Evolutionary conservation across 2,113 vertebrate genomes (phyloP), one percentile per base, ranked within the genome.

Genomic region (Nothobranchius kuhntae): DNA sequence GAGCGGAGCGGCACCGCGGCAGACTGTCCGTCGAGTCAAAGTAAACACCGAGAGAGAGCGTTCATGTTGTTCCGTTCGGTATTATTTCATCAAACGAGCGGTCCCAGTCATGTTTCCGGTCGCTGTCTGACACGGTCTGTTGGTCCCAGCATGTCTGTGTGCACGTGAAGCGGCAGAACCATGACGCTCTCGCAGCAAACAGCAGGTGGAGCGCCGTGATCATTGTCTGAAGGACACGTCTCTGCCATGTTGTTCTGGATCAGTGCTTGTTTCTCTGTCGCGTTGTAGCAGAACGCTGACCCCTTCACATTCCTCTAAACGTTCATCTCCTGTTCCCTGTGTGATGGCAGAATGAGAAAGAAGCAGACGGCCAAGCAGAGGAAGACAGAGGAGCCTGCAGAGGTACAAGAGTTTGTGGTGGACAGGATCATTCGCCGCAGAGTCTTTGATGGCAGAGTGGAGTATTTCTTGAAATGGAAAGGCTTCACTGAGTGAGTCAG

Each of bases 381-480:
- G 94, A 98, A 97, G 89, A 92, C 97, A 9, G 96, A 98, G 92
- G 96, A 98, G 91, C 93, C 95, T 40, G 91, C 95, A 70, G 93
- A 90, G n/a, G 91, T 93, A 13, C 93, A 99, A 91, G 96, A 99
- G 91, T 99, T 98, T 92, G 96, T 95, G 76, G 98, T 99, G 72
- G 98, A 99, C 69, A 97, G 95, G 87, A 98, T 99, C 26, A 91
- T 98, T 71, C 95, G 95, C 53, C 93, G 96, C 70, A 93, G 97
- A 77, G 91, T 99, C 75, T 94, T 92, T 53, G 94, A 98, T 80
- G 98, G 97, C 72, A 96, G 95, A 86, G 98, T 98, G 83, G 98
- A 99, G 75, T 99, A 98, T 90, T 98, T 95, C 83, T 93, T 99
- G 63, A 98, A 99, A 88, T 99, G 98, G 98, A 99, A 99, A 91